Evolutionary conservation across 2,113 vertebrate species (phyloP).

Genomic region (Morone chrysops): DNA sequence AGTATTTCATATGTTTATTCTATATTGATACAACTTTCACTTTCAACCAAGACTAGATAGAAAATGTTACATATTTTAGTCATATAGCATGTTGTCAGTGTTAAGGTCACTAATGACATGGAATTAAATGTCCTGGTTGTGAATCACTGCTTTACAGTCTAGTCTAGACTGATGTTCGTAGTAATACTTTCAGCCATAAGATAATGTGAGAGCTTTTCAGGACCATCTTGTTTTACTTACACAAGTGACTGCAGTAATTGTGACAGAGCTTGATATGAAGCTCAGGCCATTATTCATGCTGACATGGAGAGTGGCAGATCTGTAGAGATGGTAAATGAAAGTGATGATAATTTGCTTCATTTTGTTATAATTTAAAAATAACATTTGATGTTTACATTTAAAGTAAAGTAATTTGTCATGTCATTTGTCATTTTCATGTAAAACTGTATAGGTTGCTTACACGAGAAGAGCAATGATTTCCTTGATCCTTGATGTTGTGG

Average conservation of each 20-base stretch:
- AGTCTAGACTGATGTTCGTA: not conserved
- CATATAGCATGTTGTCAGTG: not conserved
- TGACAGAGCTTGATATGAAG: constrained; percentile 98
- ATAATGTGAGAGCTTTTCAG: not conserved
- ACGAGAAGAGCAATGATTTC: not conserved
- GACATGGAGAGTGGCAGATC: constrained; percentile 93
- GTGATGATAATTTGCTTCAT: not conserved
- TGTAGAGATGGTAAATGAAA: constrained; percentile 44
- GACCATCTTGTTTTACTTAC: constrained; percentile 82
- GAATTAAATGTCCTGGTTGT: too few species aligned
- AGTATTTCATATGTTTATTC: not conserved
- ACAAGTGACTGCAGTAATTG: constrained; percentile 93
- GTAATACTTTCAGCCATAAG: not conserved
- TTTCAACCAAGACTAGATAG: not conserved
- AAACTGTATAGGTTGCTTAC: not conserved
- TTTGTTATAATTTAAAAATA: not conserved
- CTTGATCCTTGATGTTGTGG: not conserved
- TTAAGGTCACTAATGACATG: not conserved
- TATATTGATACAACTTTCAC: not conserved
- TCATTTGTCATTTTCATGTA: too few species aligned
- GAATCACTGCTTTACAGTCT: too few species aligned
- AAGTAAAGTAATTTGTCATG: too few species aligned
- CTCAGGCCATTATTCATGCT: constrained; percentile 99
- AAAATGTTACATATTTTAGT: not conserved
- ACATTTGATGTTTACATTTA: too few species aligned